A percentile compares a stretch with the other conserved stretches of the same genome.
Conservation (phyloP, 2,888 invertebrate species). For the Xanthia icteritia region DNA sequence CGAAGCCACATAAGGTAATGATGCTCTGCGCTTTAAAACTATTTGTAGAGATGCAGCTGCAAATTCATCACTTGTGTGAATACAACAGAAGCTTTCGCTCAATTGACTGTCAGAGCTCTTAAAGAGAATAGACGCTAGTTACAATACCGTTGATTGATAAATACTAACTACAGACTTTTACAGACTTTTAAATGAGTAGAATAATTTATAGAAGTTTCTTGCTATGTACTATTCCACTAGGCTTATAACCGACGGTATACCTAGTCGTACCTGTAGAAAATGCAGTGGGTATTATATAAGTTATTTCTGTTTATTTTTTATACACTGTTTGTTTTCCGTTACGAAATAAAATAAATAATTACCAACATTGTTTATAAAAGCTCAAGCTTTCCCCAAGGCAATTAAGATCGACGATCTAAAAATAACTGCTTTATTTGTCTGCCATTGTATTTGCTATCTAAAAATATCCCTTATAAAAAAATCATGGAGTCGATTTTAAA, state of each 20-base stretch:
- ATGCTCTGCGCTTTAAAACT: slow-evolving; percentile 47
- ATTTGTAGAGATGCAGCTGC: slow-evolving; percentile 39
- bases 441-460: slow-evolving; percentile 41
- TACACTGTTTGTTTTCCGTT: not conserved
- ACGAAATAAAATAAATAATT: not conserved
- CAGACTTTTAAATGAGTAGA: not conserved
- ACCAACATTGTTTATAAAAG: slow-evolving; percentile 4
- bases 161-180: not conserved
- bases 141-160: not conserved
- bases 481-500: slow-evolving; percentile 52
- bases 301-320: not conserved
- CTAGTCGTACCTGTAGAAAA: not conserved
- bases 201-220: not conserved
- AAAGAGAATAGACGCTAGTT: not conserved
- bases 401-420: slow-evolving; percentile 33
- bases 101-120: not conserved
- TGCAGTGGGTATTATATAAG: not conserved
- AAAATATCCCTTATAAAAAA: slow-evolving; percentile 60
- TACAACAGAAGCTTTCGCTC: slow-evolving; percentile 39
- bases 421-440: slow-evolving; percentile 31
- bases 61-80: slow-evolving; percentile 44
- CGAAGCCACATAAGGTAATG: slow-evolving; percentile 51
- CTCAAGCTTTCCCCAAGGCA: slow-evolving; percentile 6
- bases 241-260: not conserved
- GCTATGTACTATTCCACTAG: not conserved